These are phyloP conservation scores for Tinea semifulvella DNA, from an alignment of 2,888 invertebrate species.

Conservation along the genomic window DNA sequence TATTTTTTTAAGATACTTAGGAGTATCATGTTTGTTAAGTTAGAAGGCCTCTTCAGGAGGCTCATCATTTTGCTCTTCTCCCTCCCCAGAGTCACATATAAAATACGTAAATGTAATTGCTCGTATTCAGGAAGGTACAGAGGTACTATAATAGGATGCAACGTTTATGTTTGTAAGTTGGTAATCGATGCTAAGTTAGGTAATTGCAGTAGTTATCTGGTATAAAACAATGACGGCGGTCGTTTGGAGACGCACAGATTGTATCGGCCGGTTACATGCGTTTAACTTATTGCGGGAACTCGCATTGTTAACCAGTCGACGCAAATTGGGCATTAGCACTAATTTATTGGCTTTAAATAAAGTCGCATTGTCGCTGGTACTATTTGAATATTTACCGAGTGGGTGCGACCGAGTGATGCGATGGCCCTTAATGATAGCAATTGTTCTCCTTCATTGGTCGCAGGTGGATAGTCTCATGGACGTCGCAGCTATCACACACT, in stretches of 20 bases:
- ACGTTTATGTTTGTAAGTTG: background rate
- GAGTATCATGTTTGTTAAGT: too few species aligned
- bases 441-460: constrained; percentile 58
- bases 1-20: too few species aligned
- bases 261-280: constrained; percentile 61
- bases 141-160: background rate
- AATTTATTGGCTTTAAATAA: constrained; percentile 63
- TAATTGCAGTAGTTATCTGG: constrained; percentile 13
- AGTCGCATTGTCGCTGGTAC: constrained; percentile 52
- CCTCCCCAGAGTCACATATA: too few species aligned
- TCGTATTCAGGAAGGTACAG: too few species aligned
- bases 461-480: constrained; percentile 41
- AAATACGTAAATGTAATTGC: too few species aligned
- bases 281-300: constrained; percentile 67
- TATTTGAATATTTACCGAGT: constrained; percentile 60
- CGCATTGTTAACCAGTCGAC: constrained; percentile 61
- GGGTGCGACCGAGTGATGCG: constrained; percentile 35
- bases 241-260: constrained; percentile 36
- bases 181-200: constrained; percentile 11
- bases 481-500: too few species aligned
- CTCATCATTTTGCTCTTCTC: too few species aligned
- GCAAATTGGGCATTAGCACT: constrained; percentile 66
- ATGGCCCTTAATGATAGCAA: constrained; percentile 58
- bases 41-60: too few species aligned
- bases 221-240: constrained; percentile 41